Conservation (phyloP, 1,140 invertebrate species). For the Drosophila chauvacae region DNA sequence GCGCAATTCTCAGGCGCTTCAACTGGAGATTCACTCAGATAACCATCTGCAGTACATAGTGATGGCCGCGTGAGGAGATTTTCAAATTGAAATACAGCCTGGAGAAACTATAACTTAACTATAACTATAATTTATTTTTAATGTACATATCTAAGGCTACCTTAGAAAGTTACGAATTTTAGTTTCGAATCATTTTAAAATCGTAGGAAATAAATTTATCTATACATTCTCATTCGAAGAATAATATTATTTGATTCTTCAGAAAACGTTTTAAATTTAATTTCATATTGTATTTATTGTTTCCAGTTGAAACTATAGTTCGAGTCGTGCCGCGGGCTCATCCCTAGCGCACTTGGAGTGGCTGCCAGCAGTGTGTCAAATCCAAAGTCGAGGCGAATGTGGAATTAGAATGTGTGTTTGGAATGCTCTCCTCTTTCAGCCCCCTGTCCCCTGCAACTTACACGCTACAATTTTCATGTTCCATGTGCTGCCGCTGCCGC, state of each 20-base stretch:
- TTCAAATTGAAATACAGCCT: background rate
- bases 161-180: background rate
- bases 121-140: background rate
- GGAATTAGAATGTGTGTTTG: conserved; percentile 83
- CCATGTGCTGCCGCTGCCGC: conserved; percentile 64
- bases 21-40: conserved; percentile 45
- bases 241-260: background rate
- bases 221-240: background rate
- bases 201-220: background rate
- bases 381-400: conserved; percentile 62
- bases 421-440: conserved; percentile 57
- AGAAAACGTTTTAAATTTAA: rapidly evolving
- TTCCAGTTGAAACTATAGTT: background rate
- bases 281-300: too few species aligned
- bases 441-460: conserved; percentile 40
- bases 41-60: conserved; percentile 4
- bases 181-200: background rate
- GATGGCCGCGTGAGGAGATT: conserved; percentile 15
- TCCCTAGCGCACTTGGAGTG: conserved; percentile 13
- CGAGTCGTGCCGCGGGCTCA: conserved; percentile 19
- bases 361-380: conserved; percentile 69
- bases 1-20: conserved; percentile 44
- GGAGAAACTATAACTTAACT: background rate
- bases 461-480: conserved; percentile 81
- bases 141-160: background rate